Percentiles rank a stretch among this genome's conserved stretches.
Conservation (phyloP, 2,888 invertebrate genomes). For the Heterodera filipjevi region DNA sequence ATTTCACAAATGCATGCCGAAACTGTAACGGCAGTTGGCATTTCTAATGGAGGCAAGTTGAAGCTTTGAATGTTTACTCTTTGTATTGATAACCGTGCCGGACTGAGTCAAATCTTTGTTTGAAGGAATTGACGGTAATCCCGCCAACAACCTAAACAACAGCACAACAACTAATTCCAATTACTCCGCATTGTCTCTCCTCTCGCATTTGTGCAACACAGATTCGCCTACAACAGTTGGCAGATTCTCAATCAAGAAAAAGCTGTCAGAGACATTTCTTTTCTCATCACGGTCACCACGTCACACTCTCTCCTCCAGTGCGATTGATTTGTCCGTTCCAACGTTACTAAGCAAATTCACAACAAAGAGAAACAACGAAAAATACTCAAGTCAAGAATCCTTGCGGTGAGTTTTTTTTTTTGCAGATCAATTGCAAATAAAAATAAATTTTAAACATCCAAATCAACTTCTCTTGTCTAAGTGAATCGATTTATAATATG, state of each 20-base stretch:
- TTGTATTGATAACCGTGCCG: background rate
- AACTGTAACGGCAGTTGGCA: background rate
- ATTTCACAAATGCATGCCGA: background rate
- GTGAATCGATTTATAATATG: too few species aligned
- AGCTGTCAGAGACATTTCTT: slow-evolving; percentile 24
- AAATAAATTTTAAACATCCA: too few species aligned
- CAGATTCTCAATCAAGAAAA: slow-evolving; percentile 26
- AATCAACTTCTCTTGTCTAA: too few species aligned
- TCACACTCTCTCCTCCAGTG: slow-evolving; percentile 30
- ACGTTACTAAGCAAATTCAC: slow-evolving; percentile 29
- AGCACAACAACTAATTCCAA: slow-evolving; percentile 4
- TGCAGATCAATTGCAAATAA: too few species aligned
- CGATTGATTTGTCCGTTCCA: slow-evolving; percentile 31
- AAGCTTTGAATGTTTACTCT: background rate
- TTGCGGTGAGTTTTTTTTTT: slow-evolving; percentile 45
- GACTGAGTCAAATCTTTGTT: too few species aligned
- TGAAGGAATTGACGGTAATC: background rate
- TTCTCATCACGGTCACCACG: slow-evolving; percentile 17
- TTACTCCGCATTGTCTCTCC: slow-evolving; percentile 9
- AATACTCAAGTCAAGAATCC: slow-evolving; percentile 58
- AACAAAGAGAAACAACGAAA: slow-evolving; percentile 42
- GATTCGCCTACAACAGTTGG: slow-evolving; percentile 11
- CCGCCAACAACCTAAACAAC: background rate
- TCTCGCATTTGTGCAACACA: slow-evolving; percentile 18
- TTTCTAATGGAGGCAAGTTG: background rate